Evolutionary conservation across 1,140 invertebrate species (phyloP).

Genomic region (Caenorhabditis brenneri): DNA sequence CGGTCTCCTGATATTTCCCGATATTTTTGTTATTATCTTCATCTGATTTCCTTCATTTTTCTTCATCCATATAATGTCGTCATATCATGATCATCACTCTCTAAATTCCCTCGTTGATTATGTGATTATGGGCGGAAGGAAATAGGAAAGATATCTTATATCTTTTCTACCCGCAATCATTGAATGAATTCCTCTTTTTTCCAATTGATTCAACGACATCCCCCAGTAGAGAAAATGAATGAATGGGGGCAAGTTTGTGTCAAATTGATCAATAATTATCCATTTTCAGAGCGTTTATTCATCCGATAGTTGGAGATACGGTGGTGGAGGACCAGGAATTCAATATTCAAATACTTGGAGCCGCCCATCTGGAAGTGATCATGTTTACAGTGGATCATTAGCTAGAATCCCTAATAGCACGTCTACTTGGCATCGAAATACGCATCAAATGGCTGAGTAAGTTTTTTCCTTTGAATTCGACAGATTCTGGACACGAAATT

Average conservation of each 20-base stretch:
- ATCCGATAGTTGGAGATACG: conserved; percentile 24
- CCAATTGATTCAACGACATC: background rate
- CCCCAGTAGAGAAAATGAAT: background rate
- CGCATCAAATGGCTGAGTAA: conserved; percentile 22
- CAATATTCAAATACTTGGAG: conserved; percentile 19
- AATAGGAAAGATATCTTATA: background rate
- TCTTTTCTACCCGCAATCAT: background rate
- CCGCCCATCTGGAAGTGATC: conserved; percentile 12
- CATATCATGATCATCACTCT: background rate
- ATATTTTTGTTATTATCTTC: background rate
- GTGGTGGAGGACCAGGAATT: background rate
- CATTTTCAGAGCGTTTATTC: conserved; percentile 22
- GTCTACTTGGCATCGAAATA: background rate
- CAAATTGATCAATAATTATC: background rate
- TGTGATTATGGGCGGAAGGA: conserved; percentile 40
- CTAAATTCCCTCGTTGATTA: conserved; percentile 9
- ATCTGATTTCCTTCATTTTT: background rate
- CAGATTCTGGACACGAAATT: no score
- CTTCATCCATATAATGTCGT: conserved; percentile 29
- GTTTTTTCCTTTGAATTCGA: conserved; percentile 3
- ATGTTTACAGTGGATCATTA: conserved; percentile 23
- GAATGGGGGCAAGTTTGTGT: conserved; percentile 7
- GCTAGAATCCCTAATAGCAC: background rate
- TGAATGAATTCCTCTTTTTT: conserved; percentile 2
- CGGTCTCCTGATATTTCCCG: background rate